Evolutionary conservation across 2,888 invertebrate genomes (phyloP), one percentile per base, ranked within the genome.

Genomic region (Xestia ashworthii): DNA sequence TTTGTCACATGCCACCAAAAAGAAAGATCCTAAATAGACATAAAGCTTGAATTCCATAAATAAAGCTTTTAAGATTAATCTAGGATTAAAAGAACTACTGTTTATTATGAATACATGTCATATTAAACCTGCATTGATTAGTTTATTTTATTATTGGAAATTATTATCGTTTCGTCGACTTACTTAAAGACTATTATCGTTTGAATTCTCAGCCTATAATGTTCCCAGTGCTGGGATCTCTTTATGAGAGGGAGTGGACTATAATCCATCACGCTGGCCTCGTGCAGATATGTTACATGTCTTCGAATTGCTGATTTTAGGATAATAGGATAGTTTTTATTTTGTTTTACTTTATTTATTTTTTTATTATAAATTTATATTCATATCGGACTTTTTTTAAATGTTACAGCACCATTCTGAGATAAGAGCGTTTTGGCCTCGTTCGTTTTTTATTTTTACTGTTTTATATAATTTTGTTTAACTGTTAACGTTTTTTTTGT

Each of bases 11-110:
- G 25, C 55, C 19, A 32, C n/a, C 58, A 65, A 71, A 65, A 55
- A 19, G 19, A 44, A 58, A 74, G 6, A 14, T 44, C 67, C 66
- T 85, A 85, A 66, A 67, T 58, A 75, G 41, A 80, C 5, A 64
- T 85, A 86, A 86, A 83, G 80, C 85, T 81, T 72, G 41, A 73
- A 76, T 67, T 64, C 74, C 66, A 55, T 80, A n/a, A 70, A 72
- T 86, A 86, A 86, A 86, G 78, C 78, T 76, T 76, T 73, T 8
- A 62, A 76, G 16, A 72, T 66, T 78, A 78, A 71, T 48, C 65
- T 78, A 81, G 44, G 9, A 85, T 38, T 74, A 66, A 73, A 72
- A 77, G 38, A 83, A 58, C 48, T 74, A 77, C 38, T 58, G 11
- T 69, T 74, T 65, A 76, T 74, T 68, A 84, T 77, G 78, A 65